Base-by-base conservation (phyloP, 2,888 invertebrate species). In the Prosopocoilus inquinatus region DNA sequence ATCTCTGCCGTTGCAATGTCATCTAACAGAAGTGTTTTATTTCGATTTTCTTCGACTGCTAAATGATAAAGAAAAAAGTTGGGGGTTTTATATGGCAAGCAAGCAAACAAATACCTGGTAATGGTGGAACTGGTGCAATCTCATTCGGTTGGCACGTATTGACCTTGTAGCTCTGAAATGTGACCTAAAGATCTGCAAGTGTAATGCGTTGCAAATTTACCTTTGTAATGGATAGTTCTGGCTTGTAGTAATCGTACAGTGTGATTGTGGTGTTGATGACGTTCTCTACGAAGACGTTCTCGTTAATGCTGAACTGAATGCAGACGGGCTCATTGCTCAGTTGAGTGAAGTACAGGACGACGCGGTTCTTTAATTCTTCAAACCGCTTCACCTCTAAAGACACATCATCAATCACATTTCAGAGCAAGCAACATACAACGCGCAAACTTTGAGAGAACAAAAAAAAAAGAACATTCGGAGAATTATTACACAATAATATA, bases 241-340 rank as follows among this genome's bases (percentile, higher is more conserved):
- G 85, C 44, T 80, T 81, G 66, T 88, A 88, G 65, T 88, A 88
- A 73, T 88, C 87, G 47, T 82, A 79, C 0, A 88, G 70, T 54
- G 80, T 80, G 2, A 81, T 80, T 57, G 80, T 78, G 0, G 84
- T 84, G 0, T 85, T 80, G 15, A 79, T 73, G 7, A 79, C 74
- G 47, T 75, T 71, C 57, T 81, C 79, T 2, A 82, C 77, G 9
- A 78, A 63, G 28, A 73, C 70, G 58, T 79, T 77, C 57, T 80
- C 78, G 35, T 73, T 75, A 9, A 82, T 78, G 33, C 74, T 73
- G 62, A 83, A 81, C 1, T 76, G 75, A 13, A 81, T 70, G 57
- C 82, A 82, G 1, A 77, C 73, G 55, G 75, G 74, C 46, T 79
- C 74, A 7, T 73, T 72, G 4, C 75, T 76, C 4, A 83, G 62